Percentiles rank a stretch among this genome's conserved stretches.
Evolutionary conservation across 2,888 invertebrate species (phyloP).

Genomic region (Gasteruption jaculator): DNA sequence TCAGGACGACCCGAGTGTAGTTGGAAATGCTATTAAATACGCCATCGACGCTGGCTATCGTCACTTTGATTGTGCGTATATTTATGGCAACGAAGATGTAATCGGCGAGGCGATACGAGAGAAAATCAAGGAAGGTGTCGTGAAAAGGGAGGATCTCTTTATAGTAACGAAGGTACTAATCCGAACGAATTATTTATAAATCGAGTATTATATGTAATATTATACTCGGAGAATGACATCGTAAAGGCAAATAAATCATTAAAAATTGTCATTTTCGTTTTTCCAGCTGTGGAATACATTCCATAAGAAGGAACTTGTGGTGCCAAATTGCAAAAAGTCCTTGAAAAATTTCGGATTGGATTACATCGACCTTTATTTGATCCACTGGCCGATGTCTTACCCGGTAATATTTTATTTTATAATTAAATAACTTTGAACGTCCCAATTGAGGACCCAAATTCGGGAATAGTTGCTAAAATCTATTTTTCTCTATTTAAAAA

Average conservation of each 20-base stretch:
- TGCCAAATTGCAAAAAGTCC: conserved; percentile 31
- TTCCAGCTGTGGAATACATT: conserved; percentile 59
- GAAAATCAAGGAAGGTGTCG: conserved; percentile 47
- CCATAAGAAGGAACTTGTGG: conserved; percentile 50
- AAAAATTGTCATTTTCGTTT: conserved; percentile 3
- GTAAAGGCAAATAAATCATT: background rate
- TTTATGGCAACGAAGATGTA: conserved; percentile 51
- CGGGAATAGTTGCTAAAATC: no score
- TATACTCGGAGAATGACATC: background rate
- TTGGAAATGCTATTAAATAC: conserved; percentile 53
- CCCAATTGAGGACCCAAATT: no score
- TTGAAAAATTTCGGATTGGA: conserved; percentile 53
- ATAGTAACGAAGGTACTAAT: conserved; percentile 46
- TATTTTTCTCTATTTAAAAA: no score
- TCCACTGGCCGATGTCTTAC: conserved; percentile 85
- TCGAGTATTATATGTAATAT: background rate
- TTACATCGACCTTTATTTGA: conserved; percentile 81
- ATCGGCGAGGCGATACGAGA: conserved; percentile 49
- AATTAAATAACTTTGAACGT: no score
- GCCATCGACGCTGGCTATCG: conserved; percentile 64
- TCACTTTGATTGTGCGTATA: conserved; percentile 58
- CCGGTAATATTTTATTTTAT: conserved; percentile 19
- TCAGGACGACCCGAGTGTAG: conserved; percentile 49
- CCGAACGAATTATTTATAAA: background rate
- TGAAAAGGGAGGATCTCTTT: conserved; percentile 50